Base-by-base conservation (phyloP, 2,797 vertebrate genomes). In the Mormyrops boulengeri region DNA sequence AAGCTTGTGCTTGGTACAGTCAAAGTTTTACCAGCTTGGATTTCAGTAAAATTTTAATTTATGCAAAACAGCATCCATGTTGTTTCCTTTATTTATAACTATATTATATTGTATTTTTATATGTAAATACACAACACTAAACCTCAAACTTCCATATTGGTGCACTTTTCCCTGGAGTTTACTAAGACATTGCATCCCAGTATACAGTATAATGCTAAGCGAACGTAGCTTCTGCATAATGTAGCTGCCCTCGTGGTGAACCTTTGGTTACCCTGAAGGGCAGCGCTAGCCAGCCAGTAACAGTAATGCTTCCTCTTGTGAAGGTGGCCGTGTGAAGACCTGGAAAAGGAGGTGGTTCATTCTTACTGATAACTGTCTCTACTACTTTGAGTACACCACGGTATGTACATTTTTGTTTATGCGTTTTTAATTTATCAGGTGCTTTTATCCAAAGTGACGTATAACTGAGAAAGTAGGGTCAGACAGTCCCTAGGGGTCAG, bases 301-400 rank as follows among this genome's bases (percentile, higher is more conserved):
- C 22, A n/a, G 41, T 82, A 19, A 12, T 62, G 38, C 4, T 60
- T 88, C 55, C 88, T 73, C 2, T 84, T 34, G 92, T 47, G 2
- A 62, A 96, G 96, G 96, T 11, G 96, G 96, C 2, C 92, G 96
- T 1, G 95, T 96, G 30, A 96, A 96, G 91, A 96, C 96, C 0
- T 96, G 96, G 96, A 96, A 96, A 91, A 94, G 96, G 7, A 92
- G 96, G 66, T 96, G 96, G 96, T 96, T 96, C 89, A 96, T 96
- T 91, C 93, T 96, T 90, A 96, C 96, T 0, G 96, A 96, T 91
- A 96, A 93, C 93, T 96, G 96, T 85, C 94, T 96, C 0, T 96
- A 96, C 92, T 96, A 96, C 91, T 96, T 96, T 85, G 96, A 96
- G 12, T 90, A 66, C 60, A 92, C 95, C 89, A 93, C 95, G 0